Base-by-base conservation (phyloP, 2,797 vertebrate species). In the Echiichthys vipera region DNA sequence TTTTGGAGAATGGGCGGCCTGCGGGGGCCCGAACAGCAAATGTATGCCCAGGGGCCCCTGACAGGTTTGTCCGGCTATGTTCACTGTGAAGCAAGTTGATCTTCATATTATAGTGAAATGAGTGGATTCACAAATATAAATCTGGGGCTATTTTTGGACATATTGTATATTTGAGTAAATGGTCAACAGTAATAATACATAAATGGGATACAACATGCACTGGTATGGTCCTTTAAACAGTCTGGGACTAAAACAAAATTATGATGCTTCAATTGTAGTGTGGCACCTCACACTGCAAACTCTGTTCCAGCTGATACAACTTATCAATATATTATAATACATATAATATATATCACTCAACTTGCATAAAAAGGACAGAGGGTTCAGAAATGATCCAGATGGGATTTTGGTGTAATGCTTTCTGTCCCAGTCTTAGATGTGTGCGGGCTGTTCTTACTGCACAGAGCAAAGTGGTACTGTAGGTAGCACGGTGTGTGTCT, bases 321-420 rank as follows among this genome's bases (percentile, higher is more conserved):
- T 24, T 43, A 36, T 77, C 43, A 57, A 61, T 53, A 53, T n/a
- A n/a, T n/a, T n/a, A n/a, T n/a, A n/a, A n/a, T n/a, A n/a, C n/a
- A n/a, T n/a, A n/a, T n/a, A n/a, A n/a, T n/a, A n/a, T n/a, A n/a
- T 13, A 39, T 78, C 62, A 42, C 62, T 72, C 36, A 54, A 59
- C 65, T 78, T 74, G 69, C 63, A 79, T 64, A 61, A 34, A 67
- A 47, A 68, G 39, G 70, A 65, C 64, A 68, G 32, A 53, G 46
- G 25, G 4, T 56, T 76, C 20, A 67, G 62, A 81, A 69, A 66
- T 15, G 45, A 56, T 32, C 40, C 56, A 40, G 42, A 39, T 42
- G 24, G 8, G 49, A 24, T 34, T n/a, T 29, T n/a, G 24, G 9
- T 62, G 34, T 14, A 27, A 18, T 12, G n/a, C 13, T 34, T 53